These are phyloP conservation scores for Platygyra sinensis DNA, from an alignment of 64 coral and sea anemone genomes.

Conservation along the genomic window DNA sequence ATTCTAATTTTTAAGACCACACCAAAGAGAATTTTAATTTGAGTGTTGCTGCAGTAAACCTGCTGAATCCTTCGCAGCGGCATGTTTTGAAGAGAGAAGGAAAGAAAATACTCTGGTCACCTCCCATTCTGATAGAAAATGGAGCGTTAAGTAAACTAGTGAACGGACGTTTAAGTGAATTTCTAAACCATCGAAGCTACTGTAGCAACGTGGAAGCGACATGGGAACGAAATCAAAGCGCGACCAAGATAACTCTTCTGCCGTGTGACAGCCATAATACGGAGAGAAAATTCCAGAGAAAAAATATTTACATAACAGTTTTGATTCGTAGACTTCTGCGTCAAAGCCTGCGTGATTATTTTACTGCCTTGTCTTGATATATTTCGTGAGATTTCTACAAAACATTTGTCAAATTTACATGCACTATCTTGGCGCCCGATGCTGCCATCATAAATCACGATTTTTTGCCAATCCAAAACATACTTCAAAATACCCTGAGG, in stretches of 20 bases:
- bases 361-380: background rate
- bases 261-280: background rate
- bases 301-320: background rate
- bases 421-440: background rate
- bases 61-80: background rate
- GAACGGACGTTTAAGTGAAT: background rate
- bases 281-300: background rate
- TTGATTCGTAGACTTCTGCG: no score
- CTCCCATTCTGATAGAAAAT: background rate
- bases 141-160: background rate
- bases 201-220: background rate
- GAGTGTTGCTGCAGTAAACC: background rate
- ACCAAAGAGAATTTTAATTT: background rate
- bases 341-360: background rate
- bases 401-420: background rate
- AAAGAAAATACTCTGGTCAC: background rate
- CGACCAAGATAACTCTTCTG: background rate
- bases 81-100: background rate
- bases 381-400: background rate
- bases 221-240: background rate
- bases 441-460: background rate
- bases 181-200: background rate
- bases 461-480: conserved; percentile 5
- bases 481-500: background rate
- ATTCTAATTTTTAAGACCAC: background rate